Evolutionary conservation across 2,797 vertebrate species (phyloP).

Genomic region (Benthosema pterotum): DNA sequence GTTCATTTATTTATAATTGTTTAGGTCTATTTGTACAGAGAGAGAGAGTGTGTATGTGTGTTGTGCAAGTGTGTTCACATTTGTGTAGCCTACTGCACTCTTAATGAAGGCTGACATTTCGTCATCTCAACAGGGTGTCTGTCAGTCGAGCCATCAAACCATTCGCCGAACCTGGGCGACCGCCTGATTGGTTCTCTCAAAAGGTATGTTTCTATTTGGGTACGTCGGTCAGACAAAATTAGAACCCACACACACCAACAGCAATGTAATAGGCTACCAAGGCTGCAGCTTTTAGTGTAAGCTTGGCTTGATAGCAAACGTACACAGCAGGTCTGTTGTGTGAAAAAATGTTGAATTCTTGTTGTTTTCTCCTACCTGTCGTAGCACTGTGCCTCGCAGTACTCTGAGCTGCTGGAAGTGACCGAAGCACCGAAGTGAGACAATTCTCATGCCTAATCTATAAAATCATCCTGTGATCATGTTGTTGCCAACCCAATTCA

Average conservation of each 20-base stretch:
- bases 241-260: too few species aligned
- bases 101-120: neutral
- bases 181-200: constrained; percentile 98
- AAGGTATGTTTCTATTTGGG: constrained; percentile 80
- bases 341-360: too few species aligned
- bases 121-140: constrained; percentile 86
- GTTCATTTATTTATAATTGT: neutral
- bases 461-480: too few species aligned
- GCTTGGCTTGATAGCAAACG: too few species aligned
- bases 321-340: too few species aligned
- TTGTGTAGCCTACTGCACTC: neutral
- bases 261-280: too few species aligned
- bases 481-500: too few species aligned
- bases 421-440: constrained; percentile 97
- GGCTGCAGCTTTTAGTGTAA: too few species aligned
- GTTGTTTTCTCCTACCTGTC: constrained; percentile 23
- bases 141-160: constrained; percentile 98
- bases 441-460: neutral
- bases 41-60: too few species aligned
- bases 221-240: neutral
- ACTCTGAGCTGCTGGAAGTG: constrained; percentile 93
- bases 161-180: constrained; percentile 93
- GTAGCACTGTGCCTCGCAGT: constrained; percentile 96
- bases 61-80: too few species aligned
- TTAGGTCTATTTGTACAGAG: neutral